Base-by-base conservation (phyloP, 2,888 invertebrate genomes). In the Andrena camellia region DNA sequence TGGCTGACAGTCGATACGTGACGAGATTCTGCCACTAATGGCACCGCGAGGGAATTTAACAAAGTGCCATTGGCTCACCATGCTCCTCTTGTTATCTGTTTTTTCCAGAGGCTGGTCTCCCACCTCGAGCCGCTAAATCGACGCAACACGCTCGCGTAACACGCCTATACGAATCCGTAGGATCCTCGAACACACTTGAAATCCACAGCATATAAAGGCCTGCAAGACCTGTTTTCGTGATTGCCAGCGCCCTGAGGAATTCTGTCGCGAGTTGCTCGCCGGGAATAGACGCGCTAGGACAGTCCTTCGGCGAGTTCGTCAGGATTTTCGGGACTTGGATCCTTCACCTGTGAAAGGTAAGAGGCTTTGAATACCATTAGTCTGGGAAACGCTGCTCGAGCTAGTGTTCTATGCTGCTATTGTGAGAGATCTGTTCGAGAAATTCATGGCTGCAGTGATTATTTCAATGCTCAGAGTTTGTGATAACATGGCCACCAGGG, bases 211-310 rank as follows among this genome's bases (percentile, higher is more conserved):
- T 82, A 85, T 87, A 87, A 90, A 90, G 77, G 82, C 83, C 31
- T 79, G 84, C 79, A 85, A 86, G 88, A 90, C 89, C 89, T 89
- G 89, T 90, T 89, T 84, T 75, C 81, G 69, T 59, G 83, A 84
- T 82, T 81, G 75, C 71, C 81, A 42, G 80, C 72, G 75, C 82
- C 81, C 86, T 48, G 73, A 64, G 84, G 83, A 86, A 85, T 90
- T 79, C 78, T 86, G 78, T 78, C 57, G 77, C 62, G 75, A 74
- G 78, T 81, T 68, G 73, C 75, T 29, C 77, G 73, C 81, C 80
- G 78, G 84, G 78, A 80, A 85, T 81, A 86, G 84, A 86, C 66
- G 75, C 75, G 29, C 59, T 42, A 5, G 52, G 72, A 78, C 82
- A 87, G 87, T 84, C 85, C 72, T 84, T 82, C 81, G 74, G 71